These are phyloP conservation scores for Ditylenchus dipsaci DNA, from an alignment of 1,140 invertebrate species.

Conservation along the genomic window DNA sequence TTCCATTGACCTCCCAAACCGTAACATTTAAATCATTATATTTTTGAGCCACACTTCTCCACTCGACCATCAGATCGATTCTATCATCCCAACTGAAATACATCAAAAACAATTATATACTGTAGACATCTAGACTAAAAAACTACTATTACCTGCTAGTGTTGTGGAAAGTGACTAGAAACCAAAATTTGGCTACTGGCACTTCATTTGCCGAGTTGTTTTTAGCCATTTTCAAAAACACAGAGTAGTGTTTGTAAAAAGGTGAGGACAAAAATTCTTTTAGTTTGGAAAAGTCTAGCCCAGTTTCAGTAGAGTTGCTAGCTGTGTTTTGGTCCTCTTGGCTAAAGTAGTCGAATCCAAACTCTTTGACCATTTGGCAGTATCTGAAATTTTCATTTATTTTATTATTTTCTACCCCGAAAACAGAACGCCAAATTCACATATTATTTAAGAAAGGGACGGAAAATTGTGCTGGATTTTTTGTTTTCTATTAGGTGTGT, in stretches of 20 bases:
- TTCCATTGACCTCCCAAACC: constrained; percentile 54
- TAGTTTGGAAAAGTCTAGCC: constrained; percentile 25
- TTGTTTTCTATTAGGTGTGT: too few relatives aligned
- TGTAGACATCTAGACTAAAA: too few relatives aligned
- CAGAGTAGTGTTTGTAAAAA: constrained; percentile 35
- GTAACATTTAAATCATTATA: constrained; percentile 42
- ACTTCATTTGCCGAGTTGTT: constrained; percentile 3
- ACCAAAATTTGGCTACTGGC: constrained; percentile 42
- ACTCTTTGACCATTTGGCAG: constrained; percentile 31
- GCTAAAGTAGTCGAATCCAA: constrained; percentile 41
- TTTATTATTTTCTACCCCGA: background rate
- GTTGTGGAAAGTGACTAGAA: constrained; percentile 49
- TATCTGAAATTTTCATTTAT: constrained; percentile 22
- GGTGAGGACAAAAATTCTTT: constrained; percentile 39
- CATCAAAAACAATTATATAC: too few relatives aligned
- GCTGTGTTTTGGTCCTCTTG: constrained; percentile 16
- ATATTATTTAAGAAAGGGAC: too few relatives aligned
- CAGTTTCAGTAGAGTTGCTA: constrained; percentile 15
- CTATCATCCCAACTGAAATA: constrained; percentile 48
- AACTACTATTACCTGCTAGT: background rate
- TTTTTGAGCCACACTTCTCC: constrained; percentile 41
- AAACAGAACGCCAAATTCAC: background rate
- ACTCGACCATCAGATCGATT: constrained; percentile 49
- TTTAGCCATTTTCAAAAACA: constrained; percentile 31
- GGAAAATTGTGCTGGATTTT: too few relatives aligned